These are phyloP conservation scores for Chrysolina americana DNA, from an alignment of 2,888 invertebrate species.

Conservation along the genomic window DNA sequence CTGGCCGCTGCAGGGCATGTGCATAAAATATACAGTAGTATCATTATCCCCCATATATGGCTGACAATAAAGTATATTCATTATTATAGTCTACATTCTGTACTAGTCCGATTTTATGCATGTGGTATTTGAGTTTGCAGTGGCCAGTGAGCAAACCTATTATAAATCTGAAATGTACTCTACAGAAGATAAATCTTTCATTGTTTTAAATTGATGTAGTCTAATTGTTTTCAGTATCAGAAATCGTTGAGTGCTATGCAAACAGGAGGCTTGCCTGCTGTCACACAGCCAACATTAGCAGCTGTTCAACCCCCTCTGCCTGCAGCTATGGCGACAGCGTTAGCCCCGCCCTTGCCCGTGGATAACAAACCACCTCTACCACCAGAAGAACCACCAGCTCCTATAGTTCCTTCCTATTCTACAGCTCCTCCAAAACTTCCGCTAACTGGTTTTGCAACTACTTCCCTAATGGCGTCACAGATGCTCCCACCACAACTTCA, in stretches of 20 bases:
- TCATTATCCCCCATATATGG: too few relatives aligned
- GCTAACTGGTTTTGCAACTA: conserved; percentile 35
- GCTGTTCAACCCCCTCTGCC: conserved; percentile 64
- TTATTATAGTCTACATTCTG: too few relatives aligned
- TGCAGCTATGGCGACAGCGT: conserved; percentile 58
- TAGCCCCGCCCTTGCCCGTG: conserved; percentile 71
- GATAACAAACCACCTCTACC: conserved; percentile 68
- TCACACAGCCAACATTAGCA: conserved; percentile 44
- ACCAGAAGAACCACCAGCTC: conserved; percentile 63
- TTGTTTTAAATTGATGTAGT: too few relatives aligned
- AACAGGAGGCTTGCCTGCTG: conserved; percentile 43
- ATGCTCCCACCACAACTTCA: conserved; percentile 23
- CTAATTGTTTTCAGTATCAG: conserved; percentile 70
- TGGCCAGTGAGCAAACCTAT: too few relatives aligned
- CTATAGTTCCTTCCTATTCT: conserved; percentile 45
- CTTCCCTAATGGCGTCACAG: conserved; percentile 36
- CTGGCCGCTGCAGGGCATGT: too few relatives aligned
- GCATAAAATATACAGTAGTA: too few relatives aligned
- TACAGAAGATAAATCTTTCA: too few relatives aligned
- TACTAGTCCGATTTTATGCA: too few relatives aligned
- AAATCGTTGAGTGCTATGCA: conserved; percentile 69
- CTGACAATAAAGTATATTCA: too few relatives aligned
- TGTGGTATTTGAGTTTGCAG: too few relatives aligned
- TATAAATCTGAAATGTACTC: too few relatives aligned
- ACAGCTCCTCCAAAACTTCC: conserved; percentile 44